Percentiles rank a stretch among this genome's conserved stretches.
These are phyloP conservation scores for Grus americana DNA, from an alignment of 2,113 vertebrate species.

Conservation along the genomic window DNA sequence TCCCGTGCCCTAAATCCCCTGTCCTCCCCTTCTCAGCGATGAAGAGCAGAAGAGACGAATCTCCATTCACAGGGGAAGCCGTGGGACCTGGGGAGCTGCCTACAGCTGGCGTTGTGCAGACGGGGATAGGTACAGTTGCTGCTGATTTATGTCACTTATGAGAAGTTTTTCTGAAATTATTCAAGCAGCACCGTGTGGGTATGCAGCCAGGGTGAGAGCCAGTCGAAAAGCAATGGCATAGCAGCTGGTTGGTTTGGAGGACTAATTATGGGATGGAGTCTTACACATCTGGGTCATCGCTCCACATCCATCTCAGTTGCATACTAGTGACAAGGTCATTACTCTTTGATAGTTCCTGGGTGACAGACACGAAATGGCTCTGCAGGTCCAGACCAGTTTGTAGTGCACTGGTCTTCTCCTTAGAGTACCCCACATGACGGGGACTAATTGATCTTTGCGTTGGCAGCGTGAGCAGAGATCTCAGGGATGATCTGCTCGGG, in stretches of 20 bases:
- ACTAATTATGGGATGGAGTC: background rate
- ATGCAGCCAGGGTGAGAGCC: background rate
- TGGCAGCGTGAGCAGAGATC: background rate
- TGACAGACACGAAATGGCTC: background rate
- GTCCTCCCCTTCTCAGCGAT: background rate
- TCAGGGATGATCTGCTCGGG: background rate
- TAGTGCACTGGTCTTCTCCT: background rate
- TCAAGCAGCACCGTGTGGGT: background rate
- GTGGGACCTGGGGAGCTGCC: background rate
- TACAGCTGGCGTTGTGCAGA: background rate
- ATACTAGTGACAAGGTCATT: background rate
- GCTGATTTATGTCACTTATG: background rate
- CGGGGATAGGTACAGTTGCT: background rate
- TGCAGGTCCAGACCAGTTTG: background rate
- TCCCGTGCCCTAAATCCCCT: background rate
- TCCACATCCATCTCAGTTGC: background rate
- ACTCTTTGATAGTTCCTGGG: background rate
- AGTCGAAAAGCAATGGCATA: background rate
- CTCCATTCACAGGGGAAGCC: background rate
- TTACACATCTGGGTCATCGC: background rate
- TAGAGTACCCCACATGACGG: background rate
- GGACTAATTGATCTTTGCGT: background rate
- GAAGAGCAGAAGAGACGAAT: background rate
- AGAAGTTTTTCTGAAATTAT: background rate
- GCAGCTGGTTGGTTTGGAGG: background rate